Evolutionary conservation across 1,140 invertebrate species (phyloP).

Genomic region (Papilio helenus): DNA sequence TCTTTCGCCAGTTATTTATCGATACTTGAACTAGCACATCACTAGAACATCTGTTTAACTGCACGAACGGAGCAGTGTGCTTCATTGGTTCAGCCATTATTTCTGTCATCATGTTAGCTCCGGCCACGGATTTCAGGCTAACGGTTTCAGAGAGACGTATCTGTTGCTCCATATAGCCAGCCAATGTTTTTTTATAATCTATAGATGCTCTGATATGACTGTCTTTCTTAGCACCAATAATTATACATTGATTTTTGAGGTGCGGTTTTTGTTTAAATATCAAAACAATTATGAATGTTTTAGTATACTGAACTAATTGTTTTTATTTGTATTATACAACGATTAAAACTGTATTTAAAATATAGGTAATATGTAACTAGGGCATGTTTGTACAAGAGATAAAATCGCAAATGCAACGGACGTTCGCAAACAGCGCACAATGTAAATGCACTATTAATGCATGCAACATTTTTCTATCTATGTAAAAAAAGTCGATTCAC

Average conservation of each 20-base stretch:
- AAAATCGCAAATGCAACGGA: not conserved
- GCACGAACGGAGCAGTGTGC: constrained; percentile 32
- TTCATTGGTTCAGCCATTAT: constrained; percentile 38
- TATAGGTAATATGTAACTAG: not conserved
- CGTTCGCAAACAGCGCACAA: not conserved
- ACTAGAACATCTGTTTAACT: constrained; percentile 28
- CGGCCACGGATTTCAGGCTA: constrained; percentile 34
- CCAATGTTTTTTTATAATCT: not conserved
- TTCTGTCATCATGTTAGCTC: constrained; percentile 34
- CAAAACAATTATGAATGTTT: too few species aligned
- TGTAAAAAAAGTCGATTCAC: not conserved
- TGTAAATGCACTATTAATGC: not conserved
- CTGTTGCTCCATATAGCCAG: constrained; percentile 18
- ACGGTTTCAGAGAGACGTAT: constrained; percentile 26
- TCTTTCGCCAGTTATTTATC: not conserved
- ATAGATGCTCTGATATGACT: not conserved
- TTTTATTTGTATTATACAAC: not conserved
- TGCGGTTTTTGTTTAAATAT: too few species aligned
- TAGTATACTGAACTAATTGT: too few species aligned
- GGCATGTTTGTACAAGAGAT: constrained; percentile 14
- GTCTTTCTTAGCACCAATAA: not conserved
- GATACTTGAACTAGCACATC: not conserved
- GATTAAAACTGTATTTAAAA: not conserved
- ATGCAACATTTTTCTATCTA: not conserved
- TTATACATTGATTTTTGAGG: too few species aligned